Evolutionary conservation across 2,888 invertebrate genomes (phyloP).

Genomic region (Machimus rusticus): DNA sequence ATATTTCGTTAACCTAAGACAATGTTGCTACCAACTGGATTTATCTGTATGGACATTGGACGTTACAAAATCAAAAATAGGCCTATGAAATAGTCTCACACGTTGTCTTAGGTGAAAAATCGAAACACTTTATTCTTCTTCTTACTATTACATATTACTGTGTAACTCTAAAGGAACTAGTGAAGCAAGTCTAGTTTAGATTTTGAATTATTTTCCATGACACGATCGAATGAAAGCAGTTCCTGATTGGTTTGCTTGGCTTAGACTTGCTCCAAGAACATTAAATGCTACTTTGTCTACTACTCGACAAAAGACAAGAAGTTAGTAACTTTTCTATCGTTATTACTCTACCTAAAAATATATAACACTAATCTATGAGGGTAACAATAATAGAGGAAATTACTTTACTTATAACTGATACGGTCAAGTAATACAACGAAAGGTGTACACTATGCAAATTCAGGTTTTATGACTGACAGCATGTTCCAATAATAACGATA

Average conservation of each 20-base stretch:
- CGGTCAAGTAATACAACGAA: conserved; percentile 3
- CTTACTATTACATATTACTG: not conserved
- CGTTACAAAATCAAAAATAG: not conserved
- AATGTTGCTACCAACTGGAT: not conserved
- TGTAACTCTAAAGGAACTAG: not conserved
- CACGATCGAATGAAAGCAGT: not conserved
- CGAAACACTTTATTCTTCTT: not conserved
- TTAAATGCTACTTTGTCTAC: not conserved
- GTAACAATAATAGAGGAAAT: not conserved
- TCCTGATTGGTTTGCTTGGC: not conserved
- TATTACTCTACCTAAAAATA: not conserved
- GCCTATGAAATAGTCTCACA: not conserved
- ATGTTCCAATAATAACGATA: not conserved
- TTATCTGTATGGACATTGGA: not conserved
- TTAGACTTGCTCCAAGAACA: not conserved
- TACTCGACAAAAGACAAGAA: not conserved
- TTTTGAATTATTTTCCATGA: not conserved
- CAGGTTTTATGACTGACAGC: conserved; percentile 43
- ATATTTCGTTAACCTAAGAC: not conserved
- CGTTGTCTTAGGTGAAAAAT: not conserved
- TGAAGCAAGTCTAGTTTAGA: not conserved
- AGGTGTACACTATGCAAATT: conserved; percentile 23
- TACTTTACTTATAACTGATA: not conserved
- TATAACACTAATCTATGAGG: not conserved
- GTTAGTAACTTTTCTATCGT: not conserved